These are phyloP conservation scores for Actinemys pallida DNA, from an alignment of 2,113 vertebrate genomes.

Conservation along the genomic window DNA sequence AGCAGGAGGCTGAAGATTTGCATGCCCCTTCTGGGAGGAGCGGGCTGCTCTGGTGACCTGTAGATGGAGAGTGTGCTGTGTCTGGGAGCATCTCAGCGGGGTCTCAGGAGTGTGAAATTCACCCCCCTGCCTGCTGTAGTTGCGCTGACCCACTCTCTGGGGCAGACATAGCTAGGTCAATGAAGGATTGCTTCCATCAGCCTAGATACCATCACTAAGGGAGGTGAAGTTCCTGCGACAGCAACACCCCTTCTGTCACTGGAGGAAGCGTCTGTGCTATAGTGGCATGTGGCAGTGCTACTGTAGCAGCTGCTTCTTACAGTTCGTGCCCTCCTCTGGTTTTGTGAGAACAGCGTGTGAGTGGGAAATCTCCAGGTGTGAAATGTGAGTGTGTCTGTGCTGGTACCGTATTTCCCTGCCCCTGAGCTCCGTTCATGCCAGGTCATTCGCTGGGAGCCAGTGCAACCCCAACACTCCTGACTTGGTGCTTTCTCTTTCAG, in stretches of 20 bases:
- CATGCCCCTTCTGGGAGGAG: not conserved
- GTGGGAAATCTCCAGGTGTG: not conserved
- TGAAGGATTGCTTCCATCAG: not conserved
- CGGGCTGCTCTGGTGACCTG: not conserved
- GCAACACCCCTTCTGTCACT: not conserved
- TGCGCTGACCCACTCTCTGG: not conserved
- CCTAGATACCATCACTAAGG: not conserved
- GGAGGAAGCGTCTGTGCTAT: not conserved
- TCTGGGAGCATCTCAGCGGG: not conserved
- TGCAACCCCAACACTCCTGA: not conserved
- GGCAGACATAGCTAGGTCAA: not conserved
- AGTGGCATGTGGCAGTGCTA: too few species aligned
- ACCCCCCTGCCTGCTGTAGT: not conserved
- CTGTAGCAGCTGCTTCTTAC: not conserved
- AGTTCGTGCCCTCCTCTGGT: not conserved
- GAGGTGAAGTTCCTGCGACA: not conserved
- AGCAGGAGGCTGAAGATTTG: fast-evolving
- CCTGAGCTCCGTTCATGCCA: not conserved
- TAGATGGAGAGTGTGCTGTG: not conserved
- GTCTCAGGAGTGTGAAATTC: too few species aligned
- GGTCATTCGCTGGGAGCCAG: fast-evolving
- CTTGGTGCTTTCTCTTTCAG: slow-evolving; percentile 78
- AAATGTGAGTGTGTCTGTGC: not conserved
- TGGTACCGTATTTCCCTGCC: not conserved
- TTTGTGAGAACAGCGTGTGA: not conserved